Base-by-base conservation (phyloP, 2,797 vertebrate species). In the Moxostoma hubbsi region DNA sequence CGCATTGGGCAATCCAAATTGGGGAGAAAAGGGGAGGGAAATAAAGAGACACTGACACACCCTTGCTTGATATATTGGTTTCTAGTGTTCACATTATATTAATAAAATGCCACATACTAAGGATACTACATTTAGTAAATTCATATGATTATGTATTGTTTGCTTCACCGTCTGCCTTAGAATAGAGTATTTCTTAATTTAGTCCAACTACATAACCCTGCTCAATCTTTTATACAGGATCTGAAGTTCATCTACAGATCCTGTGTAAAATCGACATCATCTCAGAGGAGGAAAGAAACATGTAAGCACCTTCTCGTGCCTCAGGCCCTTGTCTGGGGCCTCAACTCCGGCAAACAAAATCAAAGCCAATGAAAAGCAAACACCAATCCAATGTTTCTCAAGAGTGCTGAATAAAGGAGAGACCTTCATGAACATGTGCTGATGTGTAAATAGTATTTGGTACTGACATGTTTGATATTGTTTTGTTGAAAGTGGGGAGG, bases 401-500 rank as follows among this genome's bases (percentile, higher is more conserved):
- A 9, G 43, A 81, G 15, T 11, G 0, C 2, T 75, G 58, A 62
- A 69, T 62, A 75, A 75, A 64, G 59, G 57, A 3, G 9, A 69
- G 64, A 9, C 53, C 7, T 75, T 80, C 82, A 85, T 68, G 65
- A 81, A 69, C 84, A 84, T 24, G 55, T 61, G 16, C 75, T 77
- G 65, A 69, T 69, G 43, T 70, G 4, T 74, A 55, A 50, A n/a
- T 73, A n/a, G 66, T 83, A 50, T 74, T 58, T 71, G 53, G 16
- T 51, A 63, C 73, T 36, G 43, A 46, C 83, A 99, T 98, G 97
- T 99, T 99, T 91, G 98, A 99, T 89, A 94, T 99, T 61, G 95
- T 98, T 81, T 87, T 99, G 88, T 98, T 99, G 98, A 99, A 95
- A 88, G 98, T 99, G 91, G 98, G 98, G 2, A 94, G 98, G 54